Percentiles rank a stretch among this genome's conserved stretches.
Conservation (phyloP, 2,113 vertebrate species). For the Narcine bancroftii region DNA sequence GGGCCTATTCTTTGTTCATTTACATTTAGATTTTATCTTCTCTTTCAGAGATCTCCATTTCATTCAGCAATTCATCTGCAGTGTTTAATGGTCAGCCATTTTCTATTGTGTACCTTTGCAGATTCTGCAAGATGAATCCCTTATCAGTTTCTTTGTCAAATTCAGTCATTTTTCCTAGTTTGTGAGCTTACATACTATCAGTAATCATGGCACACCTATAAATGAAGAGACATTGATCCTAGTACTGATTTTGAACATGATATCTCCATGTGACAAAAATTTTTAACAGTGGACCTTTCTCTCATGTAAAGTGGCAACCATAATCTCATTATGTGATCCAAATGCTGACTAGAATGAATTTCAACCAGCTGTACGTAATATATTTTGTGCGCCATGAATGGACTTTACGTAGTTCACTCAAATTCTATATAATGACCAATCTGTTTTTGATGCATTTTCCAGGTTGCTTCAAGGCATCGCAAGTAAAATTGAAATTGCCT, state of each 20-base stretch:
- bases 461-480: not conserved
- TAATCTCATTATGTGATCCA: too few species aligned
- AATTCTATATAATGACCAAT: not conserved
- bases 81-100: conserved; percentile 26
- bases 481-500: not conserved
- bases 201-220: not conserved
- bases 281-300: too few species aligned
- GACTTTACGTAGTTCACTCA: not conserved
- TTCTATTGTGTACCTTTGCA: conserved; percentile 17
- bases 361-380: too few species aligned
- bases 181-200: not conserved
- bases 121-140: conserved; percentile 19
- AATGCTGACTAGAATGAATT: too few species aligned
- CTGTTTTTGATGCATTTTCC: not conserved
- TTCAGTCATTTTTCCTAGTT: conserved; percentile 2
- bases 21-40: conserved; percentile 25
- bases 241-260: too few species aligned
- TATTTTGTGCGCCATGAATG: too few species aligned
- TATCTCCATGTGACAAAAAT: too few species aligned
- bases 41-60: not conserved
- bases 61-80: conserved; percentile 9
- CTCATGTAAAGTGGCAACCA: too few species aligned
- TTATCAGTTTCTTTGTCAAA: not conserved
- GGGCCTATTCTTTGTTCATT: not conserved
- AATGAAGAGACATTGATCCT: too few species aligned